Evolutionary conservation across 2,113 vertebrate species (phyloP), one percentile per base, ranked within the genome.

Genomic region (Colossoma macropomum): DNA sequence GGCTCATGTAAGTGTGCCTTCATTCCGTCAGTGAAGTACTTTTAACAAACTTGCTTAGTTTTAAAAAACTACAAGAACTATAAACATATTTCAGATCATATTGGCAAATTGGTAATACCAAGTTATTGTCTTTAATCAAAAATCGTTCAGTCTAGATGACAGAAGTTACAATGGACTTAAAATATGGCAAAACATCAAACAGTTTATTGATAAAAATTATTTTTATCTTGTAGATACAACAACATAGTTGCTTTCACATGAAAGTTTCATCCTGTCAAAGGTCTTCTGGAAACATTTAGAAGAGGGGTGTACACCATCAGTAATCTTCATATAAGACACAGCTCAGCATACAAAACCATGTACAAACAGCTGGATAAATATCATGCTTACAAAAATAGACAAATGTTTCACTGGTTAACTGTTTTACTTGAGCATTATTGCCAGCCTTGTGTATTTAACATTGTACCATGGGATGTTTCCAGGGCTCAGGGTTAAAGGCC

Each of bases 361-460:
- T 92, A 91, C 89, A 91, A 93, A 93, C 93, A 91, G 89, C 90
- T 91, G 90, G 86, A 87, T 92, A 89, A 92, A 94, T 90, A 80
- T 92, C 92, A 94, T 94, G 93, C 94, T 94, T 95, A 95, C 93
- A 95, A 95, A 95, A 95, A 95, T 95, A 95, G 91, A 95, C 94
- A 86, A 85, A 2, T 93, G 90, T 90, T 91, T 90, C 90, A 85
- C 89, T 88, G 84, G 62, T 73, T 77, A 81, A 86, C 75, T 60
- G 48, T 71, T 85, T 85, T 75, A 85, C 74, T 78, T 79, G 73
- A 86, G 83, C 89, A 88, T 94, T 94, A 93, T 93, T 94, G 92
- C 77, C 86, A 71, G 52, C 87, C 21, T 90, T 83, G 80, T 74
- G 62, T 81, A 81, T 84, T 82, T 81, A 75, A 87, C 81, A 72